These are phyloP conservation scores for Idaea aversata DNA, from an alignment of 2,888 invertebrate genomes.

Conservation along the genomic window DNA sequence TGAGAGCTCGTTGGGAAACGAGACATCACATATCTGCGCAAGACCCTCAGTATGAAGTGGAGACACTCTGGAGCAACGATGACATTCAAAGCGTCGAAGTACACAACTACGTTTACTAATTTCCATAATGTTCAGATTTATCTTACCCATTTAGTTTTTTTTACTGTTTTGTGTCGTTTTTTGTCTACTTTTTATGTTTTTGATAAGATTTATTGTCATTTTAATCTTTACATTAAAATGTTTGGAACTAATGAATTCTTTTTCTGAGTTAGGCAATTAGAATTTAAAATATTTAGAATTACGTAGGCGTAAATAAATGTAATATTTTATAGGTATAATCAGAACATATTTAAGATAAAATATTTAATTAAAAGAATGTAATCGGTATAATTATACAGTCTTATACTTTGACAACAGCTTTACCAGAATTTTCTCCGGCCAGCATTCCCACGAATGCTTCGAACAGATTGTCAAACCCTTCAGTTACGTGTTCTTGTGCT, in stretches of 20 bases:
- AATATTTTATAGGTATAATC: too few relatives aligned
- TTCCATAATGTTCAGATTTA: not conserved
- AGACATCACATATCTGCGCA: slow-evolving; percentile 35
- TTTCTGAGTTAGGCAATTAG: not conserved
- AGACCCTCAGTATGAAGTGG: slow-evolving; percentile 45
- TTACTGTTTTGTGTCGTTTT: not conserved
- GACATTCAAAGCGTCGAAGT: slow-evolving; percentile 68
- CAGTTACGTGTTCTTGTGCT: slow-evolving; percentile 82
- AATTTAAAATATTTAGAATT: too few relatives aligned
- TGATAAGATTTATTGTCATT: not conserved
- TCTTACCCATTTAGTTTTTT: not conserved
- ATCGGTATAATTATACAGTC: too few relatives aligned
- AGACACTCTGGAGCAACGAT: slow-evolving; percentile 66
- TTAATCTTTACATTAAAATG: not conserved
- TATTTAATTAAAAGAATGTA: too few relatives aligned
- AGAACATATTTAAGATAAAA: too few relatives aligned
- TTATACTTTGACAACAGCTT: slow-evolving; percentile 83
- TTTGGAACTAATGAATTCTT: not conserved
- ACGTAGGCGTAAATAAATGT: too few relatives aligned
- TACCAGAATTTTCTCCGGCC: slow-evolving; percentile 83
- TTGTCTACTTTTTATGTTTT: not conserved
- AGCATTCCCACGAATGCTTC: slow-evolving; percentile 84
- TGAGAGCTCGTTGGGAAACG: slow-evolving; percentile 57
- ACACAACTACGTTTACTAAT: slow-evolving; percentile 53
- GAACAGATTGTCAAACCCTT: slow-evolving; percentile 85